Percentiles rank a stretch among this genome's conserved stretches.
phyloP scores from a whole-genome alignment of 2,888 invertebrate genomes.

The Frankliniella intonsa region DNA sequence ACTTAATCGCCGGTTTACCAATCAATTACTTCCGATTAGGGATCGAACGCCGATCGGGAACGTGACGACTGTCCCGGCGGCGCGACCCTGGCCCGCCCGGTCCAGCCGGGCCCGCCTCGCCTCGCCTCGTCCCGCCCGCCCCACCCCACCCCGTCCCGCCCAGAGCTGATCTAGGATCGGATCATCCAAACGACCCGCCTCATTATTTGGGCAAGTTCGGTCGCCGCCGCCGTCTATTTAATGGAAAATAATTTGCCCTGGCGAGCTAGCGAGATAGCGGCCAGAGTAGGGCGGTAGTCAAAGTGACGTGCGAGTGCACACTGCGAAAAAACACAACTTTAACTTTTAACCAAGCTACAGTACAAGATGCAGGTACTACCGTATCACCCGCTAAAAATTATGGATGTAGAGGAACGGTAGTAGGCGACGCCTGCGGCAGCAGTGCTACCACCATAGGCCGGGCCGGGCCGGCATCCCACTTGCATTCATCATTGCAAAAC shows the following conservation, averaged over 20 bases:
- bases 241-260: background rate
- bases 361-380: no score
- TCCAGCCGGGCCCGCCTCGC: background rate
- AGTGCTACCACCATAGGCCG: no score
- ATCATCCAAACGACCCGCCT: background rate
- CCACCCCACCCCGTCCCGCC: background rate
- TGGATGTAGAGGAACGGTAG: no score
- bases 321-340: no score
- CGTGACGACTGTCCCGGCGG: background rate
- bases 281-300: no score
- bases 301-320: no score
- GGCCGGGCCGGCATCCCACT: no score
- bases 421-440: no score
- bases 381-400: no score
- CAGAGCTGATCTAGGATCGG: background rate
- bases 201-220: background rate
- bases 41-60: background rate
- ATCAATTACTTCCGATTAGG: conserved; percentile 23
- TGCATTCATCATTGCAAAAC: no score
- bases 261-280: no score
- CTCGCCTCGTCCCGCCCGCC: background rate
- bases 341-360: no score
- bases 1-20: conserved; percentile 8
- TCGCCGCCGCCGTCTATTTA: background rate
- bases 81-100: background rate